Conservation (phyloP, 2,797 vertebrate genomes). For the Halcyon badia region DNA sequence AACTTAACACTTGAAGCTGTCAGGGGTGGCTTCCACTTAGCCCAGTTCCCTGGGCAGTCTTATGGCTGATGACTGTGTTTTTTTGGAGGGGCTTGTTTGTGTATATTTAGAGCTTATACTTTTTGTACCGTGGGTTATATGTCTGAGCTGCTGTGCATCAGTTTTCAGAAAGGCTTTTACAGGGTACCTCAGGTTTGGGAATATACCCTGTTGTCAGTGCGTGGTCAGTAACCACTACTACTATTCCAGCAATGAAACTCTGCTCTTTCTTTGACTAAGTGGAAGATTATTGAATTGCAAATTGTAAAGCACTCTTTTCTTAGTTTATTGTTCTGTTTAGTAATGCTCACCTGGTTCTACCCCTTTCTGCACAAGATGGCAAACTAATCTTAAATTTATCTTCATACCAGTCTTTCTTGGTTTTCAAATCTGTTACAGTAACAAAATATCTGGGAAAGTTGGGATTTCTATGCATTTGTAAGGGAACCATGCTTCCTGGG, state of each 20-base stretch:
- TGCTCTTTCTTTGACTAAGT: not conserved
- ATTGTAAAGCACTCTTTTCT: not conserved
- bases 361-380: not conserved
- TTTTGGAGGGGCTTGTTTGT: not conserved
- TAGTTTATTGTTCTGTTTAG: not conserved
- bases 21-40: not conserved
- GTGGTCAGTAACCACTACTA: not conserved
- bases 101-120: not conserved
- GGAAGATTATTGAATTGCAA: not conserved
- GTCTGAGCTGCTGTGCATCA: not conserved
- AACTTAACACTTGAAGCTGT: not conserved
- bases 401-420: not conserved
- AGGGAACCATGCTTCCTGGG: not conserved
- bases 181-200: not conserved
- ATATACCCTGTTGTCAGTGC: not conserved
- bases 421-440: not conserved
- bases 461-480: not conserved
- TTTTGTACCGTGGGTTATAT: rapidly evolving
- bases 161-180: not conserved
- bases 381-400: not conserved
- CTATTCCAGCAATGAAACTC: not conserved
- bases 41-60: not conserved
- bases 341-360: not conserved
- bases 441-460: not conserved
- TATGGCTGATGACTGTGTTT: rapidly evolving